Conservation (phyloP, 2,888 invertebrate species). For the Esperia sulphurella region DNA sequence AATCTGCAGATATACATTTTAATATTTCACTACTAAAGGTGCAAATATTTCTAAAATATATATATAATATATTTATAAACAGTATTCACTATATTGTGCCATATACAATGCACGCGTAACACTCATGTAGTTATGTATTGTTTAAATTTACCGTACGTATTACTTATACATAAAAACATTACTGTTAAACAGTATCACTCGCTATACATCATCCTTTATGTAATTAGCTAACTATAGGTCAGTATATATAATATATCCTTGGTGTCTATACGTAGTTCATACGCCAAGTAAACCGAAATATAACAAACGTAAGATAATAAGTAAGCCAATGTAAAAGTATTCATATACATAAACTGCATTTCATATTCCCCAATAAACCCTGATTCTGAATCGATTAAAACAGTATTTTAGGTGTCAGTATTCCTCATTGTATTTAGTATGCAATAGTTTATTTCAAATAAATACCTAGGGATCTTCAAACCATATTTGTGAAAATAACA, state of each 20-base stretch:
- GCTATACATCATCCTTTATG: conserved; percentile 67
- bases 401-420: too few relatives aligned
- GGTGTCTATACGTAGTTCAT: conserved; percentile 65
- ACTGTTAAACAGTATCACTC: conserved; percentile 73
- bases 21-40: conserved; percentile 74
- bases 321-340: too few relatives aligned
- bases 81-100: conserved; percentile 68
- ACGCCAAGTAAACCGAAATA: conserved; percentile 37
- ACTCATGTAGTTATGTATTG: conserved; percentile 45
- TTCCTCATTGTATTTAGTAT: too few relatives aligned
- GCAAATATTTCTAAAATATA: conserved; percentile 79
- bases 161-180: conserved; percentile 70
- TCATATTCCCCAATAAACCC: too few relatives aligned
- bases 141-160: conserved; percentile 39
- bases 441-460: too few relatives aligned
- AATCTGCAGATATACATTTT: conserved; percentile 72
- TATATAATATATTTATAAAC: conserved; percentile 72
- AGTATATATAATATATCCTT: conserved; percentile 41
- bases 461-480: too few relatives aligned
- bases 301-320: too few relatives aligned
- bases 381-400: too few relatives aligned
- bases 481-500: too few relatives aligned
- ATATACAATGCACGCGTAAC: conserved; percentile 74
- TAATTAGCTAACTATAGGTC: conserved; percentile 51
- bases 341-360: too few relatives aligned